These are phyloP conservation scores for Regulus satrapa DNA, from an alignment of 2,113 vertebrate genomes.

Conservation along the genomic window DNA sequence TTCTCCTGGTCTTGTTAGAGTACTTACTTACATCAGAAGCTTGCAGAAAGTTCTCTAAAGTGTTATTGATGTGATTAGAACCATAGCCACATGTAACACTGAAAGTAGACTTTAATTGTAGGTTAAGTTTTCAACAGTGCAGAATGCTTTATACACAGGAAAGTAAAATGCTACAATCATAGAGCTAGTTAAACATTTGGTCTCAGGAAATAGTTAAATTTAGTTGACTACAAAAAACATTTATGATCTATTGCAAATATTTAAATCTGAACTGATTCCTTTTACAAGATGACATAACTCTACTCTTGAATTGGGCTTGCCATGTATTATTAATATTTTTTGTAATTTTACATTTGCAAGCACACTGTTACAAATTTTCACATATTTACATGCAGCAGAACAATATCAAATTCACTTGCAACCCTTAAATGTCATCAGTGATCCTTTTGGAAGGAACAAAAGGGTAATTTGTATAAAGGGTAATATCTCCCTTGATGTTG, in stretches of 20 bases:
- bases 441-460: constrained; percentile 1
- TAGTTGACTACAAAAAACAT: not conserved
- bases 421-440: not conserved
- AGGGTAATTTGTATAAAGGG: constrained; percentile 21
- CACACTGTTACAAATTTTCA: not conserved
- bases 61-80: not conserved
- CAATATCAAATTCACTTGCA: not conserved
- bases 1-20: fast-evolving
- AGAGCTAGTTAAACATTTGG: not conserved
- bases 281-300: not conserved
- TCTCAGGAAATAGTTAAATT: not conserved
- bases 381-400: not conserved
- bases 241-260: not conserved
- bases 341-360: not conserved
- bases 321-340: not conserved
- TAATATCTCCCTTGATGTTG: not conserved
- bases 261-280: not conserved
- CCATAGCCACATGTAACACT: not conserved
- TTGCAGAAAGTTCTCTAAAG: not conserved
- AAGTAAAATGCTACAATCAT: not conserved
- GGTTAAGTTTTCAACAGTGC: not conserved
- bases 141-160: not conserved
- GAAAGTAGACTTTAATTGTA: not conserved
- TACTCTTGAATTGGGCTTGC: not conserved
- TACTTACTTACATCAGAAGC: not conserved